A percentile compares a stretch with the other conserved stretches of the same genome.
These are phyloP conservation scores for Hydractinia echinata DNA, from an alignment of 30 jellyfish, hydroid and myxozoan genomes.

Conservation along the genomic window DNA sequence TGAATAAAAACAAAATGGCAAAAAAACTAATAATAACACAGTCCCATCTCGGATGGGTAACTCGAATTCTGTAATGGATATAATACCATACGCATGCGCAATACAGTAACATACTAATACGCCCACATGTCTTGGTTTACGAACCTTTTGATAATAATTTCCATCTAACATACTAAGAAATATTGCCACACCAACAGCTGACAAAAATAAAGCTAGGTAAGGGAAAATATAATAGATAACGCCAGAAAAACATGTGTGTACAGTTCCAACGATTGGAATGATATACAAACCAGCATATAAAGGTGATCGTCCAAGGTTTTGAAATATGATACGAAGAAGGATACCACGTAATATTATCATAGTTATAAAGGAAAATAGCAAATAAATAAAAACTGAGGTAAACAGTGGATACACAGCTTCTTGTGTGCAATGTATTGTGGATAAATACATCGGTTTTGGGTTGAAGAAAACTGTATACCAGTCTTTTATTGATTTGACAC, in stretches of 20 bases:
- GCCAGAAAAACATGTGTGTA: conserved; percentile 85
- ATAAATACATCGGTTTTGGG: conserved; percentile 57
- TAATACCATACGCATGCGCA: conserved; percentile 84
- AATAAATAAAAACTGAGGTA: conserved; percentile 51
- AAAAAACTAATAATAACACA: conserved; percentile 42
- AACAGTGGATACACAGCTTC: conserved; percentile 90
- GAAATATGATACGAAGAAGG: conserved; percentile 22
- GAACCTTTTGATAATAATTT: neutral
- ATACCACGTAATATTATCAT: conserved; percentile 46
- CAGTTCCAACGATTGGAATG: conserved; percentile 61
- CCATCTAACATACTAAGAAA: conserved; percentile 38
- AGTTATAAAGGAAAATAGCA: conserved; percentile 46
- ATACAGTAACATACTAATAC: conserved; percentile 46
- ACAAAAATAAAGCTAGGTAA: conserved; percentile 46
- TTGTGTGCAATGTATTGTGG: conserved; percentile 64
- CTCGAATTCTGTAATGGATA: conserved; percentile 58
- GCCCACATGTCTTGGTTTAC: conserved; percentile 28
- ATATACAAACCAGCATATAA: conserved; percentile 72
- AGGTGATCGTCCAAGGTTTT: conserved; percentile 40
- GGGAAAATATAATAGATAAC: conserved; percentile 68
- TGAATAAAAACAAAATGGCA: conserved; percentile 66
- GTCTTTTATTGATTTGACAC: conserved; percentile 57
- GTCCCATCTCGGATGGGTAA: conserved; percentile 66
- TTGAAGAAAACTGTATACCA: conserved; percentile 88
- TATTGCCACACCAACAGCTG: conserved; percentile 74